Evolutionary conservation across 92 coral and sea anemone genomes (phyloP).

Genomic region (Palythoa heliodiscus): DNA sequence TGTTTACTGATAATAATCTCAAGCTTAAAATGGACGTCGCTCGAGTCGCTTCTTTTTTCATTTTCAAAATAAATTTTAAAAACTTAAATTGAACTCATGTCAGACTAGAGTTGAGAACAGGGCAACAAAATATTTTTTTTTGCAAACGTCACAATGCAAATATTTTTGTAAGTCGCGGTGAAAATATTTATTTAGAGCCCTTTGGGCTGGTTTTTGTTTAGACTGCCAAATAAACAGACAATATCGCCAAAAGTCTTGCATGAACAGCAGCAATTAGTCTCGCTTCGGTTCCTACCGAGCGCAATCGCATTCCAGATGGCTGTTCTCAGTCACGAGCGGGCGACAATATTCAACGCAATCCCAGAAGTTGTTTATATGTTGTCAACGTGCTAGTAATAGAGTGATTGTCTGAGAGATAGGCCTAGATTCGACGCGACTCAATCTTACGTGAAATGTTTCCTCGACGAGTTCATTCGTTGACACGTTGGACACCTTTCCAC

Average conservation of each 20-base stretch:
- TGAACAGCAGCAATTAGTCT: slow-evolving; percentile 17
- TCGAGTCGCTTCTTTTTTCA: background rate
- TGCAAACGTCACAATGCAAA: background rate
- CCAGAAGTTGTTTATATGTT: background rate
- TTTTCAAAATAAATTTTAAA: background rate
- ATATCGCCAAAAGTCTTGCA: slow-evolving; percentile 3
- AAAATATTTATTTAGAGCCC: slow-evolving; percentile 1
- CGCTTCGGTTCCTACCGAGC: slow-evolving; percentile 6
- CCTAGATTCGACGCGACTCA: background rate
- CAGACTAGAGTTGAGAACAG: background rate
- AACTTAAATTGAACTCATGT: too few relatives aligned
- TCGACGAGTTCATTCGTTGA: slow-evolving; percentile 14
- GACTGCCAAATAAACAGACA: slow-evolving; percentile 20
- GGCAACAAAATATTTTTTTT: background rate
- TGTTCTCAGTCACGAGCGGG: background rate
- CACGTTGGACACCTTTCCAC: slow-evolving; percentile 11
- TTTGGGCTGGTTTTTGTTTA: slow-evolving; percentile 29
- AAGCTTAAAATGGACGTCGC: too few relatives aligned
- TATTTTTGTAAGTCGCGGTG: slow-evolving; percentile 19
- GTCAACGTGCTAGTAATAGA: background rate
- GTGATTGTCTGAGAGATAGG: background rate
- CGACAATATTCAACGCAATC: background rate
- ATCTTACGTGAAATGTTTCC: background rate
- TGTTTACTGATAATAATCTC: too few relatives aligned
- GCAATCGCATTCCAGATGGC: background rate